Base-by-base conservation (phyloP, 1,140 invertebrate genomes). In the Drosophila kurseongensis region DNA sequence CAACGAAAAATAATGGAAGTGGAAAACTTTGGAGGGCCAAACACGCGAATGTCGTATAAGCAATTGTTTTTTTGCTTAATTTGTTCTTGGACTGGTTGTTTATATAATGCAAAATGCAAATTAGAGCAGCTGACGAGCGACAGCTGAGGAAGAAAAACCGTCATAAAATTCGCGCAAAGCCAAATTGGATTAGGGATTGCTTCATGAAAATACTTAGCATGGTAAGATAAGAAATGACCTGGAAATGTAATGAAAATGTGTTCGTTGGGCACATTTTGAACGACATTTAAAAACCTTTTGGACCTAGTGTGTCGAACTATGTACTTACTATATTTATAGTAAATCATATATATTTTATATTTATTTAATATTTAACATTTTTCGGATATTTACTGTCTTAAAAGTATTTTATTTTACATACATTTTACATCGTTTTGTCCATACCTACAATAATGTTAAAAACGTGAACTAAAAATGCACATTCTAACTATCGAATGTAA, bases 11-110 rank as follows among this genome's bases (percentile, higher is more conserved):
- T 40, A 52, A 59, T 57, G 41, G 41, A 69, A 55, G 67, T 40
- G 42, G 42, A 69, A 75, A 88, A 81, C 62, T 73, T 77, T 45
- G 59, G 50, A 41, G 67, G 42, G 35, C 36, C 63, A 44, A 80
- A 61, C 82, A 86, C 82, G 83, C 82, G 82, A 86, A 86, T 86
- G 82, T 83, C 82, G 82, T 86, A 88, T 86, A 86, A 88, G 71
- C 72, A 68, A 69, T 80, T 61, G 63, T 63, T 59, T 47, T 47
- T 44, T 78, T 56, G 14, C 36, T 62, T 54, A 40, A 32, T 66
- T 74, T 35, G 54, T 75, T 48, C 32, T 63, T 54, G 38, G 18
- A 38, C 18, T 69, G n/a, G 29, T 47, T 58, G 63, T 32, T 66
- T 65, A 66, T 75, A 81, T 82, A 78, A 75, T 67, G 78, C 62